Evolutionary conservation across 2,888 invertebrate genomes (phyloP).

Genomic region (Apeira syringaria): DNA sequence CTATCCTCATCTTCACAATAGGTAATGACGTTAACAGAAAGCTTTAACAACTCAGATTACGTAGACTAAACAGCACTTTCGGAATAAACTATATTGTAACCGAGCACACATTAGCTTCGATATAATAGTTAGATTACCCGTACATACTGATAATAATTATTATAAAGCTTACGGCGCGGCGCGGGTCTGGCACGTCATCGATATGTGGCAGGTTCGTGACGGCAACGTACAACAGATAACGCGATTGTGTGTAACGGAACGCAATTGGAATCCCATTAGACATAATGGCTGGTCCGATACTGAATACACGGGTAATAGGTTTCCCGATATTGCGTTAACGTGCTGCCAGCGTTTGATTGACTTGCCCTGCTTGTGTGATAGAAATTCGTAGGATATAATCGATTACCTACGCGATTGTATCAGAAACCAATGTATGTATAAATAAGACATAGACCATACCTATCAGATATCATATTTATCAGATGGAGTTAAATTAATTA

Average conservation of each 20-base stretch:
- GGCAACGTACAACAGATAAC: conserved; percentile 48
- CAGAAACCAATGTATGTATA: too few species aligned
- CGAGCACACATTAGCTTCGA: background rate
- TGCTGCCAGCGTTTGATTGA: conserved; percentile 40
- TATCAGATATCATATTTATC: too few species aligned
- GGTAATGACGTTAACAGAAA: too few species aligned
- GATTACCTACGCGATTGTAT: too few species aligned
- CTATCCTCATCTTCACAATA: too few species aligned
- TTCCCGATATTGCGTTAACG: conserved; percentile 58
- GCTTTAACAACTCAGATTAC: too few species aligned
- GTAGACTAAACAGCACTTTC: background rate
- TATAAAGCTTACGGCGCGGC: conserved; percentile 6
- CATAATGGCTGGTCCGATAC: conserved; percentile 63
- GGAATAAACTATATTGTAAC: background rate
- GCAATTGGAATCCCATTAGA: conserved; percentile 75
- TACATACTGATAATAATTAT: background rate
- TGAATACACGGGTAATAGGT: conserved; percentile 57
- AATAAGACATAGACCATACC: too few species aligned
- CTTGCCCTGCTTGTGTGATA: conserved; percentile 19
- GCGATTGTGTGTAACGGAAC: conserved; percentile 71
- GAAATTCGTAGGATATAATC: conserved; percentile 8
- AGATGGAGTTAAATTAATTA: too few species aligned
- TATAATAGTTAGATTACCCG: background rate
- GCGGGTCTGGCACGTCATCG: conserved; percentile 2
- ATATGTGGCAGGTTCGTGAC: conserved; percentile 18